phyloP scores from a whole-genome alignment of 2,113 vertebrate species.

The Rhinopomastus cyanomelas region DNA sequence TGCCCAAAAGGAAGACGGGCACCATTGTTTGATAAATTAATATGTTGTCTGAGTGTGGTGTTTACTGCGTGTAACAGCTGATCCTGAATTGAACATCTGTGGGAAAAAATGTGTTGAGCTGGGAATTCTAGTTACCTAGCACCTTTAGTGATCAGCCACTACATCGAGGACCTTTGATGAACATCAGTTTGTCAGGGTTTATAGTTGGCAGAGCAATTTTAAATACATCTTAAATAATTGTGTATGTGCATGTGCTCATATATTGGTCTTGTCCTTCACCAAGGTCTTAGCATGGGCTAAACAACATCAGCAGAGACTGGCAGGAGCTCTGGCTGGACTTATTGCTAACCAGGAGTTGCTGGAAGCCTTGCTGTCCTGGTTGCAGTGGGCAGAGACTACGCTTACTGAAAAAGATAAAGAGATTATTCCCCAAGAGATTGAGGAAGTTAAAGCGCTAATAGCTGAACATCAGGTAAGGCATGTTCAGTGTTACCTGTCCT shows the following conservation, averaged over 20 bases:
- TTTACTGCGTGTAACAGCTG: not conserved
- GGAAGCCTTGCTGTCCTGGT: slow-evolving; percentile 90
- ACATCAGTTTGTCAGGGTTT: not conserved
- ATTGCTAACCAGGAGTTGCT: slow-evolving; percentile 90
- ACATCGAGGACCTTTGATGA: not conserved
- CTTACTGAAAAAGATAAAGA: slow-evolving; percentile 92
- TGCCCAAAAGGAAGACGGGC: not conserved
- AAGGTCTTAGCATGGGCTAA: slow-evolving; percentile 95
- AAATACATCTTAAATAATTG: not conserved
- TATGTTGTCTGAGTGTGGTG: not conserved
- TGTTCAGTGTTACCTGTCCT: not conserved
- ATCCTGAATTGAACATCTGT: not conserved
- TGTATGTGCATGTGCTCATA: not conserved
- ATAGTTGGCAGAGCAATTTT: not conserved
- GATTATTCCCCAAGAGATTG: slow-evolving; percentile 89
- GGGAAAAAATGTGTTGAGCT: not conserved
- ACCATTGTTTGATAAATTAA: not conserved
- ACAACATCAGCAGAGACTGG: slow-evolving; percentile 92
- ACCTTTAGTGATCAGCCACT: not conserved
- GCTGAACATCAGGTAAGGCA: slow-evolving; percentile 91
- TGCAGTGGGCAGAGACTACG: slow-evolving; percentile 94
- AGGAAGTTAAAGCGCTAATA: slow-evolving; percentile 93
- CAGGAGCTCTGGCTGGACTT: slow-evolving; percentile 85
- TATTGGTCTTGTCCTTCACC: not conserved
- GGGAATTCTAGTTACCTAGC: not conserved